phyloP scores from a whole-genome alignment of 2,113 vertebrate species.

The Neogale vison region DNA sequence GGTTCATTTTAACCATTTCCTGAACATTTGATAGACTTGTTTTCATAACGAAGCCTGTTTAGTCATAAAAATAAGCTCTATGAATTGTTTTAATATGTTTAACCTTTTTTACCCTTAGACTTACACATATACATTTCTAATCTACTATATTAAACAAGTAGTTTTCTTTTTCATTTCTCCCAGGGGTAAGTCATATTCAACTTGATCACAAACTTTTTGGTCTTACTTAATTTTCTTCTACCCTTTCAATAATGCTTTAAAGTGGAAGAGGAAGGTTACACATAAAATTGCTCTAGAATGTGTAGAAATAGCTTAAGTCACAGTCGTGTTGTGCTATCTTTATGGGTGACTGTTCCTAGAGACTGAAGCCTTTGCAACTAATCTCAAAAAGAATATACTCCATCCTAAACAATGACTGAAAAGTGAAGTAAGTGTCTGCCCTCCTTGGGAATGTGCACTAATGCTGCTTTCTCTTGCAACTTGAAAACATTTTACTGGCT shows the following conservation, averaged over 20 bases:
- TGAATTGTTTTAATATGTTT: not conserved
- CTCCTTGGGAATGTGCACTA: not conserved
- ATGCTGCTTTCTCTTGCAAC: not conserved
- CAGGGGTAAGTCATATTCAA: not conserved
- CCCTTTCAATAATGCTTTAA: not conserved
- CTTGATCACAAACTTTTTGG: not conserved
- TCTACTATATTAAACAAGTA: not conserved
- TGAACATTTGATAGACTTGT: not conserved
- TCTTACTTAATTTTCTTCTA: slow-evolving; percentile 30
- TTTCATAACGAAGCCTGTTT: slow-evolving; percentile 38
- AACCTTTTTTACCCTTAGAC: not conserved
- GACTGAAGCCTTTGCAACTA: not conserved
- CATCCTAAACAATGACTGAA: not conserved
- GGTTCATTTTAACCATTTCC: slow-evolving; percentile 1
- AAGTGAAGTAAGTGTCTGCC: not conserved
- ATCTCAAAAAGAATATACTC: not conserved
- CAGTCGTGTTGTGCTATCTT: not conserved
- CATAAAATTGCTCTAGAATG: not conserved
- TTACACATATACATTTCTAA: not conserved
- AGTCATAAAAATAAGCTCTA: not conserved
- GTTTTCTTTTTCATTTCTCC: slow-evolving; percentile 33
- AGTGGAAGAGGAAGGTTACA: not conserved
- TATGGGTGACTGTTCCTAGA: not conserved
- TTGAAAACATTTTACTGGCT: slow-evolving; percentile 23
- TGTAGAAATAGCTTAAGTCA: not conserved